These are phyloP conservation scores for Heliconius hewitsoni DNA, from an alignment of 1,140 invertebrate genomes.

Conservation along the genomic window DNA sequence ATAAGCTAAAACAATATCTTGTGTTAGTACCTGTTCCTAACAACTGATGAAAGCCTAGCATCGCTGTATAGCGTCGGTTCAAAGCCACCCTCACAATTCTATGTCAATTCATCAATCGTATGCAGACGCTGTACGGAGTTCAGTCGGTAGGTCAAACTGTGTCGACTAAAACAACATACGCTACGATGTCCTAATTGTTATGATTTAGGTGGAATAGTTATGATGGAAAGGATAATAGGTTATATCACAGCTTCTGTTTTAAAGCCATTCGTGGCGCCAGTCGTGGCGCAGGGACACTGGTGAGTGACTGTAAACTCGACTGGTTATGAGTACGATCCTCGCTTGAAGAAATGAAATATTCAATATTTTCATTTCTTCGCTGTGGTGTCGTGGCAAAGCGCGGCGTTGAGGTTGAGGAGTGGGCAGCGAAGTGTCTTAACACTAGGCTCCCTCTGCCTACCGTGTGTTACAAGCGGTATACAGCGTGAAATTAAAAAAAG, in stretches of 20 bases:
- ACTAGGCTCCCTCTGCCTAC: too few relatives aligned
- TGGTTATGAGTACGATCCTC: too few relatives aligned
- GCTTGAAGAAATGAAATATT: too few relatives aligned
- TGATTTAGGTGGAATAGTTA: background rate
- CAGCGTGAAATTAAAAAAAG: too few relatives aligned
- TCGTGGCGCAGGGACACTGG: too few relatives aligned
- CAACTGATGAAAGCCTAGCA: conserved; percentile 10
- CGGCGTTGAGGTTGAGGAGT: too few relatives aligned
- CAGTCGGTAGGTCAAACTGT: conserved; percentile 8
- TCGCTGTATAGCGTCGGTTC: background rate
- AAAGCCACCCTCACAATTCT: conserved; percentile 1
- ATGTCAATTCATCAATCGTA: conserved; percentile 4
- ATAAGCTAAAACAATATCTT: conserved; percentile 1
- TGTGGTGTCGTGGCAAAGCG: too few relatives aligned
- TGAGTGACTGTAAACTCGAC: too few relatives aligned
- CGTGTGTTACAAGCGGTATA: too few relatives aligned
- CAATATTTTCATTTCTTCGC: too few relatives aligned
- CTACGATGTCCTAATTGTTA: background rate
- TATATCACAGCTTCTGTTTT: background rate
- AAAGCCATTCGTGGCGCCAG: too few relatives aligned
- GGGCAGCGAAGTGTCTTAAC: too few relatives aligned
- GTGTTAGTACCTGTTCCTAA: conserved; percentile 1
- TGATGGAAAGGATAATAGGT: background rate
- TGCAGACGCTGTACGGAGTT: background rate
- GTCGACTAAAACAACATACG: background rate